A percentile compares a stretch with the other conserved stretches of the same genome.
These are phyloP conservation scores for Atopsyche davidsoni DNA, from an alignment of 1,140 invertebrate species.

Conservation along the genomic window DNA sequence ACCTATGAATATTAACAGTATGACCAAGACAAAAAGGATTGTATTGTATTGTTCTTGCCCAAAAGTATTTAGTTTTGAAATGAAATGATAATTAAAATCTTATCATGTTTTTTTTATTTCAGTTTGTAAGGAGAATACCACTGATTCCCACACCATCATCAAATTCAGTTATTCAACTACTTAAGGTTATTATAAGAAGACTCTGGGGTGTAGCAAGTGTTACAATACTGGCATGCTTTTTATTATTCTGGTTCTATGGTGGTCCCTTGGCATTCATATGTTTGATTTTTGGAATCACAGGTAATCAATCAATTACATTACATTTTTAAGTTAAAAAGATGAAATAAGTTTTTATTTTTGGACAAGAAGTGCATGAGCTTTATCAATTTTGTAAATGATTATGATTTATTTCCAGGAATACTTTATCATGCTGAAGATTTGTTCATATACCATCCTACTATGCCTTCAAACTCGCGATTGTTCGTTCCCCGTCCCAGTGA, in stretches of 20 bases:
- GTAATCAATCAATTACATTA: slow-evolving; percentile 43
- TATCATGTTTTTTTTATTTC: no score
- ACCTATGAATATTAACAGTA: no score
- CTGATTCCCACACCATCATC: no score
- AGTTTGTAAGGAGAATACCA: no score
- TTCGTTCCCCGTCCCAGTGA: slow-evolving; percentile 80
- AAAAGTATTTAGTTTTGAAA: no score
- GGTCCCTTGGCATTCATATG: slow-evolving; percentile 64
- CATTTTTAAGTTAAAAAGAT: slow-evolving; percentile 24
- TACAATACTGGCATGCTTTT: slow-evolving; percentile 57
- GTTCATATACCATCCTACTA: slow-evolving; percentile 82
- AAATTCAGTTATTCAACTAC: no score
- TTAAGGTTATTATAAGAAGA: no score
- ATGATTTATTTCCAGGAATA: slow-evolving; percentile 54
- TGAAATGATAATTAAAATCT: no score
- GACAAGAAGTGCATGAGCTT: slow-evolving; percentile 3
- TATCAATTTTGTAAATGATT: slow-evolving; percentile 12
- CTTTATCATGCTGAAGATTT: slow-evolving; percentile 82
- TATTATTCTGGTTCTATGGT: slow-evolving; percentile 79
- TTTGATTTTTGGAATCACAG: slow-evolving; percentile 59
- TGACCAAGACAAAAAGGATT: no score
- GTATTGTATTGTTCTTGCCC: no score
- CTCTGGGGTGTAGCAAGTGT: slow-evolving; percentile 38
- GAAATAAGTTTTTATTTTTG: slow-evolving; percentile 8
- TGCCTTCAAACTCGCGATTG: slow-evolving; percentile 77